Evolutionary conservation across 2,113 vertebrate species (phyloP), one percentile per base, ranked within the genome.

Genomic region (Atractosteus spatula): DNA sequence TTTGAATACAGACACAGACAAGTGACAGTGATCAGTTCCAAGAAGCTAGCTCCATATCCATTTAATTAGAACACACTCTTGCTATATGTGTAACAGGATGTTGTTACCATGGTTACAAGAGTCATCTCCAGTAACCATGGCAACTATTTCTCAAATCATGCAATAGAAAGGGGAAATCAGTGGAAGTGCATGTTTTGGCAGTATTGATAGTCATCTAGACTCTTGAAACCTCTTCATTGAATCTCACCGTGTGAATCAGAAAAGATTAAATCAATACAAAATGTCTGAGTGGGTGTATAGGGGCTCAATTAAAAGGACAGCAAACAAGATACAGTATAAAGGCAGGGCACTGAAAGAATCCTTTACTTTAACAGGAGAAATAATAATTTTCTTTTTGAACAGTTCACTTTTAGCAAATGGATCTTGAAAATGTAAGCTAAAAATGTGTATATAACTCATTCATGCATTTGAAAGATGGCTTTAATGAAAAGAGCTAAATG

Each of bases 21-120:
- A 29, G 29, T 29, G 29, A 2, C 29, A 29, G 29, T 29, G 29
- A 29, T 29, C 29, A 29, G 29, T 29, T 29, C 29, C 29, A 29
- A 29, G 29, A 29, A 29, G 29, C 29, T 29, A 29, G 29, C 29
- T 29, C 29, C 2, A 29, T 29, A 29, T 29, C 29, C 29, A 29
- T 29, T 29, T 29, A 29, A 29, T 29, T 29, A 29, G 29, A 29
- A 29, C 29, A 29, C 1, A 29, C 29, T 29, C 29, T 29, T 29
- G 29, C 29, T 29, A 29, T 66, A 75, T 75, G 71, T 75, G 62
- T 77, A 76, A 81, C 71, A 59, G 67, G 68, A 75, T 73, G 66
- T 69, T 83, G 86, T 89, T 85, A 78, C 84, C 76, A 86, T 81
- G 78, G 86, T 84, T 74, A 88, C 76, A 51, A 51, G 47, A 66